Evolutionary conservation across 2,113 vertebrate genomes (phyloP), one percentile per base, ranked within the genome.

Genomic region (Hiodon tergisus): DNA sequence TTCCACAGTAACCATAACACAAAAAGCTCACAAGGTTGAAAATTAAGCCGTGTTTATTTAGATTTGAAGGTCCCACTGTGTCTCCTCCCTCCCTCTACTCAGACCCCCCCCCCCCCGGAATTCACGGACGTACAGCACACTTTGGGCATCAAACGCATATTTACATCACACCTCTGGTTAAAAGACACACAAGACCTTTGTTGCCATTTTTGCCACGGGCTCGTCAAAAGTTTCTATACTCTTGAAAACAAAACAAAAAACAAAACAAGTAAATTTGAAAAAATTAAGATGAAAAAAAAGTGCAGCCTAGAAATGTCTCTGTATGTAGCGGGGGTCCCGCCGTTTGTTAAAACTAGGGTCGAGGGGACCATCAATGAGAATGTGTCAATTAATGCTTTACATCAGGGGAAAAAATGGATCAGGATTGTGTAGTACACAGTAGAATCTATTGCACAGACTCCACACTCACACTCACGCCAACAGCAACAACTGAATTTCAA

Each of bases 1-100:
- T 46, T 3, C 9, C 16, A 17, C 6, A 63, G 50, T 61, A 31
- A 9, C 54, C 47, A 2, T 77, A 16, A 65, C 46, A n/a, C 4
- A 75, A 60, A 62, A 8, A 54, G 46, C 50, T 46, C 14, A 9
- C 4, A 31, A 63, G 67, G 51, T 31, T 84, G 79, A 78, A 85
- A 84, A 88, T 79, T 57, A 86, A 89, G 80, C 80, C 78, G 77
- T 79, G 77, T 89, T 90, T 89, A 89, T 88, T 90, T 87, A 70
- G 72, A 83, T 76, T 82, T 81, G 78, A 89, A 86, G 83, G 83
- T 81, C 61, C 60, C 51, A 67, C 31, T 31, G 31, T 31, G 83
- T 85, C 81, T 66, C 53, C 60, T 11, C 6, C 65, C 51, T 48
- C n/a, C n/a, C n/a, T n/a, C n/a, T n/a, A n/a, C n/a, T n/a, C n/a